phyloP scores from a whole-genome alignment of 2,888 invertebrate genomes.

The Nomada fabriciana region DNA sequence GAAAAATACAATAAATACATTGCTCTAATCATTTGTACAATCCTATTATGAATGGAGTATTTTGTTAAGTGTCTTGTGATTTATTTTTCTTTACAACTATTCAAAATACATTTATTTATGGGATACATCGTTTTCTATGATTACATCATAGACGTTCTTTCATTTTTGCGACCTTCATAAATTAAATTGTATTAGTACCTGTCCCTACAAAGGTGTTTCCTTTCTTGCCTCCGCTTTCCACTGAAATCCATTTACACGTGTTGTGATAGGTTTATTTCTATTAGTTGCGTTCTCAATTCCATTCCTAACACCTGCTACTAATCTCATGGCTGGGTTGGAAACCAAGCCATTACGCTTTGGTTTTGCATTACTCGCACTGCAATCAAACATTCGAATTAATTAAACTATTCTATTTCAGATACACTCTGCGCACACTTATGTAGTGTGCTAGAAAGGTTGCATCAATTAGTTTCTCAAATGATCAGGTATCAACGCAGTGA shows the following conservation, averaged over 20 bases:
- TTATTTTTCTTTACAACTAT: slow-evolving; percentile 33
- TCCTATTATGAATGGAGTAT: background rate
- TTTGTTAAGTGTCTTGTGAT: slow-evolving; percentile 23
- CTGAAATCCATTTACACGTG: slow-evolving; percentile 90
- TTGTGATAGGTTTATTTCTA: slow-evolving; percentile 84
- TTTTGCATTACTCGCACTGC: slow-evolving; percentile 85
- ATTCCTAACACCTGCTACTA: slow-evolving; percentile 91
- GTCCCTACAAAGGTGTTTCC: slow-evolving; percentile 90
- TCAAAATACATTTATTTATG: slow-evolving; percentile 10
- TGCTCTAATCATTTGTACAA: slow-evolving; percentile 42
- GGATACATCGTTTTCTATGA: slow-evolving; percentile 5
- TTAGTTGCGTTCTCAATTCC: slow-evolving; percentile 88
- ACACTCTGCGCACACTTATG: background rate
- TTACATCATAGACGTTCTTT: slow-evolving; percentile 21
- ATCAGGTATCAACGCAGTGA: background rate
- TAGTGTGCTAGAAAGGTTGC: background rate
- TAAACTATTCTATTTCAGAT: background rate
- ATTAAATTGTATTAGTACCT: slow-evolving; percentile 71
- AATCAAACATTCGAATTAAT: slow-evolving; percentile 41
- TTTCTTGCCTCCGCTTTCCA: slow-evolving; percentile 88
- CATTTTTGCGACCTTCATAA: slow-evolving; percentile 16
- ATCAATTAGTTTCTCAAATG: background rate
- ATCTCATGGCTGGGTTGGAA: slow-evolving; percentile 93
- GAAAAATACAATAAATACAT: slow-evolving; percentile 30
- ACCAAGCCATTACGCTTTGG: slow-evolving; percentile 94